Evolutionary conservation across 1,140 invertebrate genomes (phyloP).

Genomic region (Atta colombica): DNA sequence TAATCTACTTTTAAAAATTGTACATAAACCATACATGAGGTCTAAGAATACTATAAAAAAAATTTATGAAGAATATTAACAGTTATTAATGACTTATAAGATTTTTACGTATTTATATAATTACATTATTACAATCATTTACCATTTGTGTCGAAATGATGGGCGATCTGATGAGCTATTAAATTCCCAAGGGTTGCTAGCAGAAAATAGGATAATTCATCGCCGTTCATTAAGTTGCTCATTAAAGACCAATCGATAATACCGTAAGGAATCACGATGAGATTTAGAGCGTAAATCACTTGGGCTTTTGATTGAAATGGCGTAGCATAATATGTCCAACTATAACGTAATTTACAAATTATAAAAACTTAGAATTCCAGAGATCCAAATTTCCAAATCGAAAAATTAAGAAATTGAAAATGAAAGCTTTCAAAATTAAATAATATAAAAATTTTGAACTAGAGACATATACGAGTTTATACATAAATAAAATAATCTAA

Average conservation of each 20-base stretch:
- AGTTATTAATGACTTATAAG: background rate
- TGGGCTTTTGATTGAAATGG: conserved; percentile 71
- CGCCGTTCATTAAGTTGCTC: conserved; percentile 37
- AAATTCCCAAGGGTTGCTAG: conserved; percentile 75
- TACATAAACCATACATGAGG: background rate
- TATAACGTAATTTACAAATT: conserved; percentile 44
- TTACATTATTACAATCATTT: conserved; percentile 33
- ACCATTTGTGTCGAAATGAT: conserved; percentile 79
- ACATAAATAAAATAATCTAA: background rate
- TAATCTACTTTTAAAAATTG: background rate
- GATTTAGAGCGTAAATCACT: conserved; percentile 69
- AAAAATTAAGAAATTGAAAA: background rate
- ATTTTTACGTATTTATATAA: background rate
- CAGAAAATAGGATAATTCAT: conserved; percentile 60
- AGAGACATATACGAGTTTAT: background rate
- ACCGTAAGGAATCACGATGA: conserved; percentile 77
- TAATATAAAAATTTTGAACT: background rate
- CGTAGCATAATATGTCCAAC: conserved; percentile 77
- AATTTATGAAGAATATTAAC: background rate
- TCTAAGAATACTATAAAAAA: background rate
- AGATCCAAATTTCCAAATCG: background rate
- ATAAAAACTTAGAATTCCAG: background rate
- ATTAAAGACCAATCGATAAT: conserved; percentile 71
- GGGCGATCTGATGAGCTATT: conserved; percentile 78
- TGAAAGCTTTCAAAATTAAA: background rate